Evolutionary conservation across 2,888 invertebrate species (phyloP).

Genomic region (Leptinotarsa rubiginosa): DNA sequence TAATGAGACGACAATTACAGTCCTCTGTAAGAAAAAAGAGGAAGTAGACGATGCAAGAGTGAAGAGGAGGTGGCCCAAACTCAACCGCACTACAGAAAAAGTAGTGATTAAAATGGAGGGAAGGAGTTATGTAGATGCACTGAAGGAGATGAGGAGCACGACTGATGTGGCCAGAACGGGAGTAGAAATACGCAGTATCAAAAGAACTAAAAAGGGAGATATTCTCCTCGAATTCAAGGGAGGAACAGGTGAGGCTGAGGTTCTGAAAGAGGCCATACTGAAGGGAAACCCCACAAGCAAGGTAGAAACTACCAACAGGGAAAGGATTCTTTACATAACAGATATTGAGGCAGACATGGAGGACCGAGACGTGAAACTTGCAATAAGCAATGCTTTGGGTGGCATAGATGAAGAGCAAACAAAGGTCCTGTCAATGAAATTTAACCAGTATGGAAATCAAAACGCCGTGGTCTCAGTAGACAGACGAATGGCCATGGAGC

Average conservation of each 20-base stretch:
- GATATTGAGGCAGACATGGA: not conserved
- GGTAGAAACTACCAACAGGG: not conserved
- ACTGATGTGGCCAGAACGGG: not conserved
- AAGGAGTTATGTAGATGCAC: not conserved
- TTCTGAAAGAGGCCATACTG: not conserved
- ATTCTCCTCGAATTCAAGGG: not conserved
- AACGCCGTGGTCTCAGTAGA: not conserved
- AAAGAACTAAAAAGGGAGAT: constrained; percentile 5
- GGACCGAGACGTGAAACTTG: not conserved
- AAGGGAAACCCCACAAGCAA: not conserved
- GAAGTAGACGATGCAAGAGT: not conserved
- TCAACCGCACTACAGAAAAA: not conserved
- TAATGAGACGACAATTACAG: not conserved
- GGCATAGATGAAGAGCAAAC: no score
- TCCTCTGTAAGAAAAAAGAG: not conserved
- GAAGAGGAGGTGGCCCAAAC: not conserved
- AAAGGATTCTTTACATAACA: not conserved
- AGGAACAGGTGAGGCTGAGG: not conserved
- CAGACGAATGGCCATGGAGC: not conserved
- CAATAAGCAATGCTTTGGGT: not conserved
- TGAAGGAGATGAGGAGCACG: not conserved
- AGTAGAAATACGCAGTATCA: not conserved
- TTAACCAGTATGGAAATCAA: no score
- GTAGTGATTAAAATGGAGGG: not conserved
- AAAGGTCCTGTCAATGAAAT: no score